Evolutionary conservation across 2,113 vertebrate genomes (phyloP), one percentile per base, ranked within the genome.

Genomic region (Petaurus breviceps): DNA sequence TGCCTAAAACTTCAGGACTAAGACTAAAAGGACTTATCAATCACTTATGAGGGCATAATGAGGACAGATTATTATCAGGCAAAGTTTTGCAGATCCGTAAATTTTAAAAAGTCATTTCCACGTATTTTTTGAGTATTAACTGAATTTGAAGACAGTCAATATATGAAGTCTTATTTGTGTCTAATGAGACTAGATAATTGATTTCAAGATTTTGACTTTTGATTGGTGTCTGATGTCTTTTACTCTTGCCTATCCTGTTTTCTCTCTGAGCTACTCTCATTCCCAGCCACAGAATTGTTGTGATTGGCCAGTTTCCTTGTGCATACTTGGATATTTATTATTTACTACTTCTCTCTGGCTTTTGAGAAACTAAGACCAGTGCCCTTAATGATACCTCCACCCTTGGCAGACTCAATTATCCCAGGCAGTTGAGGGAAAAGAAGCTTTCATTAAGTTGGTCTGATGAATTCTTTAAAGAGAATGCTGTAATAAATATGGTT

Each of bases 211-310:
- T 57, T 25, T 1, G 43, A 24, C 26, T 55, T 77, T 25, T 92
- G 50, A 28, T 47, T 89, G 43, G 55, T 49, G 3, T 5, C 43
- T 6, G 49, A 57, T 25, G 31, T 7, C n/a, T 47, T 28, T 51
- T 28, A 50, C 14, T 89, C 26, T 51, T n/a, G 50, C 43, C 49
- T 43, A 8, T 47, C 24, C n/a, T 8, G 19, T 51, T 90, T 89
- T 51, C 68, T 47, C 91, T 25, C 46, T 77, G 50, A 31, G 46
- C 54, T 51, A 3, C 12, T 54, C 47, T 23, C 55, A 0, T 28
- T 50, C 24, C 23, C 7, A 26, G 46, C 1, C 0, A 0, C 11
- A 10, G 43, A 8, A 26, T 43, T 53, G 43, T 89, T 49, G 2
- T 14, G 8, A 77, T 31, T 68, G 25, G 47, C 50, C 57, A 61